phyloP scores from a whole-genome alignment of 2,797 vertebrate genomes.

The Oreochromis grahami region DNA sequence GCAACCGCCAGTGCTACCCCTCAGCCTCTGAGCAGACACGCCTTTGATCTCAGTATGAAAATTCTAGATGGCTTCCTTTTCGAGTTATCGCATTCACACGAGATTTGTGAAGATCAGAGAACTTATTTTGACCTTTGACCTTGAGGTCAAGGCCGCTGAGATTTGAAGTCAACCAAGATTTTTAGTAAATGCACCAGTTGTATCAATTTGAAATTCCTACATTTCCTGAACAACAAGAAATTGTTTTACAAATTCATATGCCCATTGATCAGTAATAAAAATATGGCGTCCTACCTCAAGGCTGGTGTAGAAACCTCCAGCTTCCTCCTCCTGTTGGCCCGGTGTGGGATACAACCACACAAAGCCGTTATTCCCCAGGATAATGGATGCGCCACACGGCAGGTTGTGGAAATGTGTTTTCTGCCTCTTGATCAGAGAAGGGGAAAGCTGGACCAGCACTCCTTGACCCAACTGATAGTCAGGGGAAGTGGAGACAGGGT shows the following conservation, averaged over 20 bases:
- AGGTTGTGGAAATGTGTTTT: conserved; percentile 98
- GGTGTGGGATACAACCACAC: conserved; percentile 94
- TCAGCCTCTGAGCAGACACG: background rate
- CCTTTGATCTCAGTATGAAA: background rate
- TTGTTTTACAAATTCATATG: background rate
- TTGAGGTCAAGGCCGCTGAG: background rate
- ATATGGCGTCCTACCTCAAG: conserved; percentile 77
- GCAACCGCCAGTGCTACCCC: background rate
- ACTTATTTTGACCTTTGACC: background rate
- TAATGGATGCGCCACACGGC: conserved; percentile 91
- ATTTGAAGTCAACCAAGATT: background rate
- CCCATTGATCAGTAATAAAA: background rate
- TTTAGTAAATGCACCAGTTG: background rate
- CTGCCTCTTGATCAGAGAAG: conserved; percentile 93
- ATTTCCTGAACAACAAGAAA: background rate
- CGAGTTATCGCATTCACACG: too few species aligned
- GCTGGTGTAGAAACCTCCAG: conserved; percentile 86
- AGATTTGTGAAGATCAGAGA: background rate
- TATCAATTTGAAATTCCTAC: background rate
- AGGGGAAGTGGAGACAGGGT: background rate
- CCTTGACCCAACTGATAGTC: conserved; percentile 87
- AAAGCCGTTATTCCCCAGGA: conserved; percentile 94
- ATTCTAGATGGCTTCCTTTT: too few species aligned
- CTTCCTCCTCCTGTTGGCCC: conserved; percentile 86
- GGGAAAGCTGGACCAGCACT: conserved; percentile 90